Conservation (phyloP, 1,140 invertebrate genomes). For the Portunus trituberculatus region DNA sequence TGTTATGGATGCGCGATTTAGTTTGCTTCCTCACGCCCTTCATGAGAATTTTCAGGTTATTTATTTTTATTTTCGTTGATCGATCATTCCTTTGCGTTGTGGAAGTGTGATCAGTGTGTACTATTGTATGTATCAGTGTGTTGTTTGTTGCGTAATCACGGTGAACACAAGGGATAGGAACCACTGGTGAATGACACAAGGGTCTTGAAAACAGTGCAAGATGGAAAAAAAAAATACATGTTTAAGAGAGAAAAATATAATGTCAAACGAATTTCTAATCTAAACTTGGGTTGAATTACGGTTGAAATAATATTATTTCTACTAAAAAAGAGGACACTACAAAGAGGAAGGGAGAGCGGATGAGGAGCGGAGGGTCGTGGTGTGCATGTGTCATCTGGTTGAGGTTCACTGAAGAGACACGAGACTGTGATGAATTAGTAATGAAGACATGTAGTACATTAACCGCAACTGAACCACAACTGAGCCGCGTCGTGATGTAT, state of each 20-base stretch:
- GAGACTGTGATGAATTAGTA: background rate
- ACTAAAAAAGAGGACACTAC: background rate
- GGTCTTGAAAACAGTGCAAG: too few species aligned
- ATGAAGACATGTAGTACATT: background rate
- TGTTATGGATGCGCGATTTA: background rate
- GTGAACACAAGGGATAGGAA: too few species aligned
- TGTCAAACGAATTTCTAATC: too few species aligned
- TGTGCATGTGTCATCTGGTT: too few species aligned
- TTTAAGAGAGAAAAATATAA: too few species aligned
- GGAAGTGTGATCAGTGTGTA: too few species aligned
- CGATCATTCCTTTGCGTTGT: background rate
- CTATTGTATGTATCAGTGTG: background rate
- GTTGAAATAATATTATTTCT: background rate
- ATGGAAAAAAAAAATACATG: too few species aligned
- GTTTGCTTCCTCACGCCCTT: background rate
- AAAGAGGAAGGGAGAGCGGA: background rate
- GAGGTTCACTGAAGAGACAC: background rate
- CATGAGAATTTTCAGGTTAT: background rate
- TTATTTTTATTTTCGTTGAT: background rate
- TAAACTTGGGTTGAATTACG: background rate
- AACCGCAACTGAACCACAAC: too few species aligned
- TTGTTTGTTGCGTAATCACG: background rate
- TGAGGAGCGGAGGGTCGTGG: background rate
- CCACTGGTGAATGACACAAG: too few species aligned
- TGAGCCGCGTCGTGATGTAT: too few species aligned